Percentiles rank a stretch among this genome's conserved stretches.
Conservation (phyloP, 2,113 vertebrate genomes). For the Labeo catla region DNA sequence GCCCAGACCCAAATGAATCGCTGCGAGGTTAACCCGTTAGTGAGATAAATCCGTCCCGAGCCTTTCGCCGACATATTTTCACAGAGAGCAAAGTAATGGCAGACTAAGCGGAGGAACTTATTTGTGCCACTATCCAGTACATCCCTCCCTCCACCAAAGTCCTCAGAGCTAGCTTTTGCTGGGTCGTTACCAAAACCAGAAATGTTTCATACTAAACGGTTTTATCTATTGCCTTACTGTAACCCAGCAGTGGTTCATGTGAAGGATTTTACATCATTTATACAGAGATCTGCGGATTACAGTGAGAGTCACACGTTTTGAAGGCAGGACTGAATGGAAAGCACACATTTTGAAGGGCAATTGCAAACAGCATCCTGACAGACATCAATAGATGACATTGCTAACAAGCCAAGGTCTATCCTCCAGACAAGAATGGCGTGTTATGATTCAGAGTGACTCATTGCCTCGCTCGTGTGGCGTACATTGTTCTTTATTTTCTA, state of each 20-base stretch:
- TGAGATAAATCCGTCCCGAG: constrained; percentile 13
- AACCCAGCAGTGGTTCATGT: constrained; percentile 39
- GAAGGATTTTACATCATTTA: constrained; percentile 39
- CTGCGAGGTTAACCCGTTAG: constrained; percentile 37
- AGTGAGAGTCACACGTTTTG: background rate
- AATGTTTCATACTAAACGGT: constrained; percentile 44
- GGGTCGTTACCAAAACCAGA: constrained; percentile 9
- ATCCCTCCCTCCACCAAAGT: background rate
- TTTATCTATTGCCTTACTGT: constrained; percentile 26
- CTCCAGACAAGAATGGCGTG: constrained; percentile 23
- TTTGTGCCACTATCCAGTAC: constrained; percentile 19
- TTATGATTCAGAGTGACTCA: constrained; percentile 41
- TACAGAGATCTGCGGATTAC: constrained; percentile 3
- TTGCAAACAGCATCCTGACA: constrained; percentile 54
- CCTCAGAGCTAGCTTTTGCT: constrained; percentile 16
- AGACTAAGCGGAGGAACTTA: background rate
- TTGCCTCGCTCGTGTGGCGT: constrained; percentile 4
- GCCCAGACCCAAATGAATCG: background rate
- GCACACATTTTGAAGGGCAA: constrained; percentile 64
- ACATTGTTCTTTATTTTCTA: constrained; percentile 35
- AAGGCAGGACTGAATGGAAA: constrained; percentile 56
- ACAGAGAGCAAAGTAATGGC: background rate
- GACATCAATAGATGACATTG: constrained; percentile 55
- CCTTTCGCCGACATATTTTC: background rate
- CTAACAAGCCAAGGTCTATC: constrained; percentile 48